A percentile compares a stretch with the other conserved stretches of the same genome.
Conservation (phyloP, 2,888 invertebrate species). For the Phortica okadai region DNA sequence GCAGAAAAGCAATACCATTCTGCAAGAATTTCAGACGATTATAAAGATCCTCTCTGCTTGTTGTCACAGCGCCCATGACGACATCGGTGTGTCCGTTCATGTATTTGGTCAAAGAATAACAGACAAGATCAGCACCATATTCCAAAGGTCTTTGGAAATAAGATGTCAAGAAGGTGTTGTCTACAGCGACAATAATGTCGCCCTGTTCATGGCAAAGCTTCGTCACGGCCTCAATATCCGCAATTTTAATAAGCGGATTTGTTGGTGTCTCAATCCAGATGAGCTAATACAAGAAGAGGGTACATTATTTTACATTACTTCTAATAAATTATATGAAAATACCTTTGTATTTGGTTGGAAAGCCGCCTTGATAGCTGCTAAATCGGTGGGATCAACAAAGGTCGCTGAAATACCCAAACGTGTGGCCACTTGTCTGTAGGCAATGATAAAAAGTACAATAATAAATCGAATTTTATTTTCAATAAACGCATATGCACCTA, state of each 20-base stretch:
- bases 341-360: slow-evolving; percentile 92
- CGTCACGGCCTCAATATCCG: slow-evolving; percentile 86
- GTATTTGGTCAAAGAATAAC: slow-evolving; percentile 97
- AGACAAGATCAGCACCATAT: slow-evolving; percentile 92
- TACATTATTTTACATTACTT: background rate
- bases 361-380: slow-evolving; percentile 81
- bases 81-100: slow-evolving; percentile 99
- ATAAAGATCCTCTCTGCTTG: slow-evolving; percentile 84
- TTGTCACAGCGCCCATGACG: slow-evolving; percentile 93
- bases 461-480: too few species aligned
- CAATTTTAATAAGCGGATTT: slow-evolving; percentile 94
- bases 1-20: slow-evolving; percentile 81
- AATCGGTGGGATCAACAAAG: slow-evolving; percentile 86
- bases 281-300: slow-evolving; percentile 77
- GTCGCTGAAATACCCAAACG: slow-evolving; percentile 85
- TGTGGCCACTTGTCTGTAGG: slow-evolving; percentile 80
- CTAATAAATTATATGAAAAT: slow-evolving; percentile 31
- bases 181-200: slow-evolving; percentile 85
- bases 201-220: slow-evolving; percentile 79
- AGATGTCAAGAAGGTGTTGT: slow-evolving; percentile 95
- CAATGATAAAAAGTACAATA: background rate
- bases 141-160: slow-evolving; percentile 94
- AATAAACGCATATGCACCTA: background rate
- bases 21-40: slow-evolving; percentile 88
- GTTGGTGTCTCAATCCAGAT: slow-evolving; percentile 97